phyloP scores from a whole-genome alignment of 2,797 vertebrate genomes.

The Phoeniculus purpureus region DNA sequence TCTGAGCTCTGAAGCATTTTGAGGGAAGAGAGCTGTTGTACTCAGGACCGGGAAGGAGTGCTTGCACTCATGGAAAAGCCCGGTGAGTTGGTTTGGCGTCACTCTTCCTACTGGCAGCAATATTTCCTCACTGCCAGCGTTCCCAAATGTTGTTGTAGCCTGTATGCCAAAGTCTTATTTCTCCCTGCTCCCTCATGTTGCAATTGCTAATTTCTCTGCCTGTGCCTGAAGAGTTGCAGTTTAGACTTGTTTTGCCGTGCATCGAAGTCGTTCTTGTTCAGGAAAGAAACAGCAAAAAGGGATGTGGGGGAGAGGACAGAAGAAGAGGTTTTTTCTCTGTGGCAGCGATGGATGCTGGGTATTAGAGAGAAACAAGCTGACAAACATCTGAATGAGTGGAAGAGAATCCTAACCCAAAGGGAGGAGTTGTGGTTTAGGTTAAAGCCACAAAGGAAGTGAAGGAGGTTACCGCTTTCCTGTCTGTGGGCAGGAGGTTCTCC shows the following conservation, averaged over 20 bases:
- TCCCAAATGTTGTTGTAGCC: slow-evolving; percentile 32
- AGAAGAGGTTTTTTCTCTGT: not conserved
- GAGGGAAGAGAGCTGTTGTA: not conserved
- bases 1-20: not conserved
- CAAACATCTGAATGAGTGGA: slow-evolving; percentile 68
- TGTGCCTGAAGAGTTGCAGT: slow-evolving; percentile 25
- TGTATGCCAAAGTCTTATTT: slow-evolving; percentile 12
- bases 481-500: slow-evolving; percentile 76
- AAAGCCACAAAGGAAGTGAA: slow-evolving; percentile 79
- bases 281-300: slow-evolving; percentile 7
- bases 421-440: slow-evolving; percentile 79
- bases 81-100: slow-evolving; percentile 21
- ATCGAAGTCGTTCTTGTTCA: not conserved
- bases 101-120: slow-evolving; percentile 23
- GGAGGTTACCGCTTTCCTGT: slow-evolving; percentile 77
- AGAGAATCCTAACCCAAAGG: slow-evolving; percentile 66
- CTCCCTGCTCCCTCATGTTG: slow-evolving; percentile 19
- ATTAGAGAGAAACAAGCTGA: slow-evolving; percentile 52
- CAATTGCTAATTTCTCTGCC: slow-evolving; percentile 30
- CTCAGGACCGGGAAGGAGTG: not conserved
- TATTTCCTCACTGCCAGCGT: not conserved
- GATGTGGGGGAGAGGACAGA: not conserved
- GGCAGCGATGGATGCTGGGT: slow-evolving; percentile 2
- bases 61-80: not conserved
- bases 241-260: slow-evolving; percentile 15